Percentiles rank a stretch among this genome's conserved stretches.
phyloP scores from a whole-genome alignment of 2,797 vertebrate species.

The Pseudomugil tenellus region DNA sequence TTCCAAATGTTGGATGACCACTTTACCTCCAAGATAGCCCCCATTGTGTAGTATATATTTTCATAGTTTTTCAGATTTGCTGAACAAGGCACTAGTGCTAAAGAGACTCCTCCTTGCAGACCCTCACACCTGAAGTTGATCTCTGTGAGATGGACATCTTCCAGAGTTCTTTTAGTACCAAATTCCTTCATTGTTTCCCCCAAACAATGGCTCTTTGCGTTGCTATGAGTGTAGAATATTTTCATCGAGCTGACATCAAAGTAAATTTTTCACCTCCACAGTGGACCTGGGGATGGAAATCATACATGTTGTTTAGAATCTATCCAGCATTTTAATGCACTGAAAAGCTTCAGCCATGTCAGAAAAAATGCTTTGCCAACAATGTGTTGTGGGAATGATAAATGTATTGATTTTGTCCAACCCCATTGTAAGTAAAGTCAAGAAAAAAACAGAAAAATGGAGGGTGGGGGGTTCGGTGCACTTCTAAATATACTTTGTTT shows the following conservation, averaged over 20 bases:
- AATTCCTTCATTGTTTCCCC: slow-evolving; percentile 12
- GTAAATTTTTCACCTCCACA: background rate
- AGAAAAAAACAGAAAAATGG: no score
- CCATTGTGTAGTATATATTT: background rate
- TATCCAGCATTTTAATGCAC: background rate
- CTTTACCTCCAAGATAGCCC: background rate
- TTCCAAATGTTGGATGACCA: background rate
- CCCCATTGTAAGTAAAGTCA: no score
- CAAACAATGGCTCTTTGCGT: slow-evolving; percentile 22
- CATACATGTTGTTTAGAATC: background rate
- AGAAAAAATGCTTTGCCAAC: background rate
- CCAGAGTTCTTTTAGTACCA: background rate
- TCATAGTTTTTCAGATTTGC: background rate
- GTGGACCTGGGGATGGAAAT: background rate
- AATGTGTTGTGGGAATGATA: no score
- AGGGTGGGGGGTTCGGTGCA: background rate
- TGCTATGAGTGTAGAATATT: background rate
- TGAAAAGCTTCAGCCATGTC: background rate
- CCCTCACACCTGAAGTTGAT: slow-evolving; percentile 5
- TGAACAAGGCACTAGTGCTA: background rate
- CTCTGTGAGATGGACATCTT: slow-evolving; percentile 5
- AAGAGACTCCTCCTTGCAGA: background rate
- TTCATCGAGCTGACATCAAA: background rate
- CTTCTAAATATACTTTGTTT: background rate
- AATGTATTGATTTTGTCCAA: no score